Conservation (phyloP, 2,113 vertebrate genomes). For the Sclerurus mexicanus region DNA sequence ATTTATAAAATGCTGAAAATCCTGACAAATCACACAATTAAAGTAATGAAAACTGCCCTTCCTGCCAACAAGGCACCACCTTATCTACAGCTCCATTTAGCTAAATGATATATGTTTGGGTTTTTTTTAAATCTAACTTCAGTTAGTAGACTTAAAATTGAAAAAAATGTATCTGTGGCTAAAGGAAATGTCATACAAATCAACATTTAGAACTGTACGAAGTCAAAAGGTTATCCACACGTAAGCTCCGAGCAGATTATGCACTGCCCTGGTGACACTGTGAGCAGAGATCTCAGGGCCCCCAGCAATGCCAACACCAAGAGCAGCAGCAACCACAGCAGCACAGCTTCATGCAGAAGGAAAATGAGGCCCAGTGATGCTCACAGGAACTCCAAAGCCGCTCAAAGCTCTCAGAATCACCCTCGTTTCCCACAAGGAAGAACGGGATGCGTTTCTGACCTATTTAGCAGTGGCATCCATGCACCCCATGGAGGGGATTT, state of each 20-base stretch:
- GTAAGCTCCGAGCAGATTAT: slow-evolving; percentile 15
- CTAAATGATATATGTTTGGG: slow-evolving; percentile 23
- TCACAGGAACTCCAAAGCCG: not conserved
- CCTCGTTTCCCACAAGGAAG: rapidly evolving
- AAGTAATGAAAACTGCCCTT: slow-evolving; percentile 82
- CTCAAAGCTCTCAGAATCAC: not conserved
- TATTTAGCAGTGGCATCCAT: not conserved
- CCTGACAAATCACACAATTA: slow-evolving; percentile 86
- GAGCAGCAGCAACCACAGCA: rapidly evolving
- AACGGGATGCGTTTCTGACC: not conserved
- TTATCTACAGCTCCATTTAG: slow-evolving; percentile 70
- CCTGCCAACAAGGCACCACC: slow-evolving; percentile 70
- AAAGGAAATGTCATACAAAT: slow-evolving; percentile 42
- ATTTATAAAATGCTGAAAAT: slow-evolving; percentile 85
- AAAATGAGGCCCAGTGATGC: not conserved
- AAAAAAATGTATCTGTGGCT: not conserved
- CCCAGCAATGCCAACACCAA: not conserved
- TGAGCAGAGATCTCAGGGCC: not conserved
- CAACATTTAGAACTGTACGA: not conserved
- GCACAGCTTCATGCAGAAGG: not conserved
- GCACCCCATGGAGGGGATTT: rapidly evolving
- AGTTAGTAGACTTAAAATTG: not conserved
- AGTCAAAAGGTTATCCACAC: slow-evolving; percentile 10
- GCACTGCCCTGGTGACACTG: not conserved
- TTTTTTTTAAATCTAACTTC: not conserved